A percentile compares a stretch with the other conserved stretches of the same genome.
phyloP scores from a whole-genome alignment of 2,797 vertebrate genomes.

The Etheostoma perlongum region DNA sequence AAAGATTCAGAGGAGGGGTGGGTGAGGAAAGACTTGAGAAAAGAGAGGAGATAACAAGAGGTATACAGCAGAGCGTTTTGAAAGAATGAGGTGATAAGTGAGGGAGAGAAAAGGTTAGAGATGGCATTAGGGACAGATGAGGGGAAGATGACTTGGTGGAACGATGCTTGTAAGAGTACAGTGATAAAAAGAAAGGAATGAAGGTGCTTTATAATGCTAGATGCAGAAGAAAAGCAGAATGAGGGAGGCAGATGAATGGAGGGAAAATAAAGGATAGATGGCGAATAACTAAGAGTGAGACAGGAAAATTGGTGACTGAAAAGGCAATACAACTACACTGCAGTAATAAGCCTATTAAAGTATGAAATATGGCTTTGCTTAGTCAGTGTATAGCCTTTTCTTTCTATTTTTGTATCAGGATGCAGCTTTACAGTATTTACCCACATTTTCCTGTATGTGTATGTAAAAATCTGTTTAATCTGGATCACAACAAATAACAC shows the following conservation, averaged over 20 bases:
- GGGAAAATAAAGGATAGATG: slow-evolving; percentile 29
- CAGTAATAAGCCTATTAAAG: slow-evolving; percentile 32
- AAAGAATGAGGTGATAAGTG: slow-evolving; percentile 36
- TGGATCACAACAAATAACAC: slow-evolving; percentile 4
- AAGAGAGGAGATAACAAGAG: slow-evolving; percentile 9
- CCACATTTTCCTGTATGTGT: not conserved
- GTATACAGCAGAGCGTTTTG: not conserved
- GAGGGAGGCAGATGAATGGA: slow-evolving; percentile 9
- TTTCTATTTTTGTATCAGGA: not conserved
- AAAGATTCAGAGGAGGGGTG: not conserved
- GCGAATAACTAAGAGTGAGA: slow-evolving; percentile 49
- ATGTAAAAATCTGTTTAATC: not conserved
- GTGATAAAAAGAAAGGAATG: slow-evolving; percentile 31
- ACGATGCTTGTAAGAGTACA: slow-evolving; percentile 25
- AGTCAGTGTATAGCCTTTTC: not conserved
- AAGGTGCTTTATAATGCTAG: slow-evolving; percentile 22
- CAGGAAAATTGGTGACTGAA: slow-evolving; percentile 57
- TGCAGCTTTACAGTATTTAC: not conserved
- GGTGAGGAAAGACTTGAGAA: not conserved
- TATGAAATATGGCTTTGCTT: slow-evolving; percentile 29
- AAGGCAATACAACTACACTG: slow-evolving; percentile 43
- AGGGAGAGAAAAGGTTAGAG: slow-evolving; percentile 31
- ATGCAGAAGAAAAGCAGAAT: not conserved
- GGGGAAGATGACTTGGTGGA: slow-evolving; percentile 35
- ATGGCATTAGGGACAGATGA: slow-evolving; percentile 37